A percentile compares a stretch with the other conserved stretches of the same genome.
phyloP scores from a whole-genome alignment of 2,113 vertebrate species.

The Megaleporinus macrocephalus region DNA sequence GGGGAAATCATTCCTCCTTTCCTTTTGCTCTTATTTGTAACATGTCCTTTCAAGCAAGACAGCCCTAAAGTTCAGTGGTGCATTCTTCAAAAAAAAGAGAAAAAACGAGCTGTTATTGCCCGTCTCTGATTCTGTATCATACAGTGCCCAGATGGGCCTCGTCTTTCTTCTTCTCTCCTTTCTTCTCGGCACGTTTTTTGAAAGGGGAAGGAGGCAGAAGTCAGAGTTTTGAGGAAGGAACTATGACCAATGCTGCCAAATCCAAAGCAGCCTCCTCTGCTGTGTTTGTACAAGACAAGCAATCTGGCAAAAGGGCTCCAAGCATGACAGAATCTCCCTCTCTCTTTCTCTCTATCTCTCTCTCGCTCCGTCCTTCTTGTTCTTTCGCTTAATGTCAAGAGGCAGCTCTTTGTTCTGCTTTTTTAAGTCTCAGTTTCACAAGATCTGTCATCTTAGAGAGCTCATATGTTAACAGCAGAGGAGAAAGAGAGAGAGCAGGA shows the following conservation, averaged over 20 bases:
- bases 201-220: conserved; percentile 67
- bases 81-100: conserved; percentile 73
- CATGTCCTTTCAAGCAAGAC: conserved; percentile 79
- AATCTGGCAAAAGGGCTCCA: conserved; percentile 63
- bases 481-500: background rate
- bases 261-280: conserved; percentile 59
- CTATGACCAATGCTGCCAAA: conserved; percentile 72
- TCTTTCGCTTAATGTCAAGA: conserved; percentile 60
- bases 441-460: conserved; percentile 47
- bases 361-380: conserved; percentile 39
- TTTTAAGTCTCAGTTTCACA: conserved; percentile 41
- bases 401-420: conserved; percentile 57
- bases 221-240: conserved; percentile 58
- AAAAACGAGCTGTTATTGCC: conserved; percentile 70
- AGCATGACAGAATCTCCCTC: conserved; percentile 43
- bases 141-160: conserved; percentile 70
- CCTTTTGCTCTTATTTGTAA: conserved; percentile 75
- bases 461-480: conserved; percentile 32
- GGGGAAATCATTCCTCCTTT: conserved; percentile 71
- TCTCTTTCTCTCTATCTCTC: background rate
- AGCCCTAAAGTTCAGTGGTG: conserved; percentile 79
- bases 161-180: conserved; percentile 70
- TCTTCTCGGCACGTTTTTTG: conserved; percentile 67
- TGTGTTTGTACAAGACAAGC: conserved; percentile 66
- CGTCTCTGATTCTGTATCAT: conserved; percentile 75